Evolutionary conservation across 2,888 invertebrate species (phyloP), one percentile per base, ranked within the genome.

Genomic region (Agriopis aurantiaria): DNA sequence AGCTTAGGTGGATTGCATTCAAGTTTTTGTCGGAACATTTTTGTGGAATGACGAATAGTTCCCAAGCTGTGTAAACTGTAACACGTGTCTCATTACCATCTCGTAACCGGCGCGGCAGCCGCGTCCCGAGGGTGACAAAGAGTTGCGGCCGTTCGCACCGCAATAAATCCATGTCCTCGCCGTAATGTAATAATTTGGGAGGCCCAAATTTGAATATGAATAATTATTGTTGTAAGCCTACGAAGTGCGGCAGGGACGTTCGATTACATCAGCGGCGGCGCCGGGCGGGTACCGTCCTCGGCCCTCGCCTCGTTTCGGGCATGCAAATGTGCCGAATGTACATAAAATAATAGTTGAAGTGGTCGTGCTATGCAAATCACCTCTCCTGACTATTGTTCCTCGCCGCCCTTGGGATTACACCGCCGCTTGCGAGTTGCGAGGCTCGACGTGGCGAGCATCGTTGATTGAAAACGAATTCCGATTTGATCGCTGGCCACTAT

Each of bases 261-360:
- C 80, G 88, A 91, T 93, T 92, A 91, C 91, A 92, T 91, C 89
- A 91, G 84, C 86, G 81, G 60, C 80, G 85, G 85, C 89, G 89
- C 82, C 88, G 83, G 64, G 79, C 80, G 74, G 80, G 80, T 75
- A 73, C 75, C 81, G 88, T 85, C 88, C 90, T 89, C 86, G 87
- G 78, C 75, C 74, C 81, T 77, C 10, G 84, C 81, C 83, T 84
- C 83, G 86, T 85, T 91, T 90, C 84, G 86, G 91, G 84, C 90
- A 92, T 92, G 91, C 87, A 90, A 92, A 93, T 92, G 91, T 87
- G 82, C 86, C 87, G 88, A 90, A 88, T 88, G 83, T 86, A 86
- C 66, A 79, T 83, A 85, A 77, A 83, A 61, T 80, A 82, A 80
- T 85, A 84, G 84, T 85, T 82, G 82, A 77, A 81, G 79, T 82